Base-by-base conservation (phyloP, 2,888 invertebrate species). In the Matsumyia berberina region DNA sequence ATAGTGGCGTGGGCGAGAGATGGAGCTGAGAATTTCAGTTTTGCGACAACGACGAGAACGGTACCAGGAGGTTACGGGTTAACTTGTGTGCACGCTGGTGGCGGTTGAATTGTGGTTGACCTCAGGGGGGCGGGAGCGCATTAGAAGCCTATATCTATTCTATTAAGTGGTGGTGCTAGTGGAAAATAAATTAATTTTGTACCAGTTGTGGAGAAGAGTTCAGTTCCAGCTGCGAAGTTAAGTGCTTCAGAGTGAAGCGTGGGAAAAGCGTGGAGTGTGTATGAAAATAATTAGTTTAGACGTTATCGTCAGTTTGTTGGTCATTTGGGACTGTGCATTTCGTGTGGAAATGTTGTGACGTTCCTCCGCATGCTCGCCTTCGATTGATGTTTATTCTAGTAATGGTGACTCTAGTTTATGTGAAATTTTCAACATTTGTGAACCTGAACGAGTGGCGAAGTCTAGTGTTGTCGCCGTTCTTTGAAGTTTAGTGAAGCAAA, bases 81-180 rank as follows among this genome's bases (percentile, higher is more conserved):
- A 42, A 57, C 24, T 79, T 72, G 42, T 44, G 57, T 60, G 37
- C 46, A 24, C 39, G 42, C 35, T 74, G 62, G 44, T 60, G 53
- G 33, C 44, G 81, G 70, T 64, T 82, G 51, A 72, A 70, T 44
- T 72, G 77, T 66, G 81, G 81, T 60, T 58, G 58, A 66, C 53
- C 46, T 11, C 29, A 11, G 29, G 24, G 35, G 33, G 55, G 24
- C 29, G 33, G 55, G 17, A 44, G 29, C 69, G 12, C 49, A 76
- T 81, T 82, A 72, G 53, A 77, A 82, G 72, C 58, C 44, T 53
- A 81, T 81, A 35, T 81, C 76, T 44, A 64, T 76, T 81, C 76
- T 70, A 77, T 82, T 77, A 77, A 81, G 57, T 64, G 57, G 49
- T 66, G 33, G 46, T 33, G 46, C 53, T 46, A 42, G 69, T 64